Evolutionary conservation across 1,140 invertebrate genomes (phyloP).

Genomic region (Procambarus clarkii): DNA sequence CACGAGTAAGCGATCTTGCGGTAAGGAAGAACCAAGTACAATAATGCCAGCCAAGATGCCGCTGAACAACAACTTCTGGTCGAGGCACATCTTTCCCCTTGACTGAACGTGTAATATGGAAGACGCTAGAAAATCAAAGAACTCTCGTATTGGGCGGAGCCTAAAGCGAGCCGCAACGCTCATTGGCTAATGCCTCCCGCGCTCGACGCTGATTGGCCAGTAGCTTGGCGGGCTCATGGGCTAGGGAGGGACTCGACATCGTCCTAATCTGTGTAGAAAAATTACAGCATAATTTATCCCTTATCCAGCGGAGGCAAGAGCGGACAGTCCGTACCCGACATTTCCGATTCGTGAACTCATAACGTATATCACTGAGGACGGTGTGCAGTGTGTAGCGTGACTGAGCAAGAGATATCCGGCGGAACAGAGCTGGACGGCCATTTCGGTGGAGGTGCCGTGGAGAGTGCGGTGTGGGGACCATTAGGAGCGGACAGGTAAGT

Average conservation of each 20-base stretch:
- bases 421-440: not conserved
- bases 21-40: slow-evolving; percentile 31
- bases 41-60: slow-evolving; percentile 59
- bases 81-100: slow-evolving; percentile 55
- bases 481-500: not conserved
- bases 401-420: not conserved
- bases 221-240: not conserved
- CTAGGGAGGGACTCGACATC: slow-evolving; percentile 11
- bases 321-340: slow-evolving; percentile 1
- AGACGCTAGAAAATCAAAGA: slow-evolving; percentile 51
- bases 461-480: not conserved
- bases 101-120: slow-evolving; percentile 56
- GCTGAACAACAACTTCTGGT: slow-evolving; percentile 62
- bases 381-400: not conserved
- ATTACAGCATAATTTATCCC: slow-evolving; percentile 56
- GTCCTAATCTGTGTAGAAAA: slow-evolving; percentile 58
- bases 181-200: slow-evolving; percentile 7
- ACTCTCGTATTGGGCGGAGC: slow-evolving; percentile 27
- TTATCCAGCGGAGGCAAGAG: slow-evolving; percentile 40
- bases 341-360: not conserved
- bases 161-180: not conserved
- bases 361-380: not conserved
- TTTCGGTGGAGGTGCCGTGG: not conserved
- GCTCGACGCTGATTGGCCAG: not conserved
- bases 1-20: not conserved